phyloP scores from a whole-genome alignment of 2,113 vertebrate genomes.

The Vicugna pacos region DNA sequence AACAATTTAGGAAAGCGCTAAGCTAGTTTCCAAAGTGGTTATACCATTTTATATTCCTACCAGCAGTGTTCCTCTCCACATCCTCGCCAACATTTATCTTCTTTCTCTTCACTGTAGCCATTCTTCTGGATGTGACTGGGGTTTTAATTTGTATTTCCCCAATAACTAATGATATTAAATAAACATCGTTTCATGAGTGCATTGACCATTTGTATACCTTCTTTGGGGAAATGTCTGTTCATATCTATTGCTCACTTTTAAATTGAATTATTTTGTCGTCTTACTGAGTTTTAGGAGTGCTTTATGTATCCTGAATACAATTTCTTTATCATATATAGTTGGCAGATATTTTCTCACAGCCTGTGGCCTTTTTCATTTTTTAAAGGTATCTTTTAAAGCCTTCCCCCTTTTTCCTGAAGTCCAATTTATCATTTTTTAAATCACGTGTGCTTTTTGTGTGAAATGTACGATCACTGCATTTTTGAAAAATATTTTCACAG shows the following conservation, averaged over 20 bases:
- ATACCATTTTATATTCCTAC: accelerated
- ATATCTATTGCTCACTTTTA: background rate
- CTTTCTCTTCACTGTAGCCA: background rate
- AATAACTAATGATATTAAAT: accelerated
- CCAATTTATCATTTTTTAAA: background rate
- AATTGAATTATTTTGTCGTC: slow-evolving; percentile 1
- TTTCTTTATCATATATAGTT: background rate
- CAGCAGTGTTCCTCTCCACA: background rate
- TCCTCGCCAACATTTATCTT: accelerated
- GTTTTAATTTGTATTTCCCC: background rate
- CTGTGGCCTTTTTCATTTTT: background rate
- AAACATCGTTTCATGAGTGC: background rate
- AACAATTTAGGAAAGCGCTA: background rate
- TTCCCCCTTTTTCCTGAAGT: slow-evolving; percentile 4
- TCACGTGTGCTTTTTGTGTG: background rate
- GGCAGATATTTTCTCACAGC: background rate
- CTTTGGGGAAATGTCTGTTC: background rate
- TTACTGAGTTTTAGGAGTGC: background rate
- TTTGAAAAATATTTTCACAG: background rate
- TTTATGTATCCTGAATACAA: background rate
- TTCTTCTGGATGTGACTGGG: background rate
- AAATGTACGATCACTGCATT: background rate
- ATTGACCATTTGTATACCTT: background rate
- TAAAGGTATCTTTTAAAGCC: background rate
- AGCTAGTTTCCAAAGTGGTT: background rate